Evolutionary conservation across 2,113 vertebrate genomes (phyloP).

Genomic region (Notechis scutatus): DNA sequence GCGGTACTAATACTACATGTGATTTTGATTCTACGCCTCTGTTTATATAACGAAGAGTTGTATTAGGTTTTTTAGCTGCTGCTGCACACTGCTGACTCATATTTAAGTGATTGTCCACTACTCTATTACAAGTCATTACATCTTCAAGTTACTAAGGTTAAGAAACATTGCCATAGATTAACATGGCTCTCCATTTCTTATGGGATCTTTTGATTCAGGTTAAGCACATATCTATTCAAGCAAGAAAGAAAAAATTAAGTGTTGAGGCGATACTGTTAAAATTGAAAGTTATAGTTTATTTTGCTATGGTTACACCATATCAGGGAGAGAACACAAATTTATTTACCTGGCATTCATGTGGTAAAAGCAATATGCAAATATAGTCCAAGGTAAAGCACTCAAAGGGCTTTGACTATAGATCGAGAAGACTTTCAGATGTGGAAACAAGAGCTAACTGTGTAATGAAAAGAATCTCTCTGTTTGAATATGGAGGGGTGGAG

Average conservation of each 20-base stretch:
- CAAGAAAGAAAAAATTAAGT: neutral
- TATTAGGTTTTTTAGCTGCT: neutral
- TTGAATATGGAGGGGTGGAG: neutral
- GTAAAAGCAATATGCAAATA: neutral
- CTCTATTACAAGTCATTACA: neutral
- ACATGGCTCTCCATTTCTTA: neutral
- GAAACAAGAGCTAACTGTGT: neutral
- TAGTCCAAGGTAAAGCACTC: neutral
- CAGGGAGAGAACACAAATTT: neutral
- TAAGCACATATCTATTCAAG: neutral
- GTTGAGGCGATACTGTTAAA: neutral
- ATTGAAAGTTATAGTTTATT: neutral
- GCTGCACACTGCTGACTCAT: neutral
- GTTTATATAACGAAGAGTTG: neutral
- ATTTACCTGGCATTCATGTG: neutral
- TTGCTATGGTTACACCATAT: neutral
- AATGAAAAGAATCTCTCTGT: neutral
- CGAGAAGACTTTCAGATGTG: neutral
- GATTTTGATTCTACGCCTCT: too few species aligned
- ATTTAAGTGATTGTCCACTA: neutral
- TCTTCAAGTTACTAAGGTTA: neutral
- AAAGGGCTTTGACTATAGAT: neutral
- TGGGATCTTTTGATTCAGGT: neutral
- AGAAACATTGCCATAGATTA: neutral
- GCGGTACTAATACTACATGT: too few species aligned